Evolutionary conservation across 2,797 vertebrate species (phyloP).

Genomic region (Schizothorax lantsangensis): DNA sequence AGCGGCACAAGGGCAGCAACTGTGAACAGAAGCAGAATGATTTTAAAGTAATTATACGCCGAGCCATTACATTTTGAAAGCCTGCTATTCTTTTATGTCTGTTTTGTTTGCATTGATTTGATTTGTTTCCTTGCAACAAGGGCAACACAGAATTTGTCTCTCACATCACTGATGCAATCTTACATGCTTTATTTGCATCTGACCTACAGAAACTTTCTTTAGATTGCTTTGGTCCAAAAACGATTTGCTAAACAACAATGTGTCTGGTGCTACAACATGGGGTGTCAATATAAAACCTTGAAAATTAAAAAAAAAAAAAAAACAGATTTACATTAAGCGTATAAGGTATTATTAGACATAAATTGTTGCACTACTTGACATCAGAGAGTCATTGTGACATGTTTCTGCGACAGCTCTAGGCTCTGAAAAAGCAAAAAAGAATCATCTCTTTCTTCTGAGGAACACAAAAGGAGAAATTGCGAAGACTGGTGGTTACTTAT

Average conservation of each 20-base stretch:
- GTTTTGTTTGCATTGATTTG: constrained; percentile 35
- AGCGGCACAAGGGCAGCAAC: constrained; percentile 22
- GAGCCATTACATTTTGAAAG: constrained; percentile 3
- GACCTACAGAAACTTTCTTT: constrained; percentile 27
- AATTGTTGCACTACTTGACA: neutral
- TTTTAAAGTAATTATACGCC: constrained; percentile 30
- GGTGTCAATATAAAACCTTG: neutral
- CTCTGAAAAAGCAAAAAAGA: neutral
- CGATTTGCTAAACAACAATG: neutral
- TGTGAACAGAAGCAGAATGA: constrained; percentile 27
- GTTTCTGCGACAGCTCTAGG: neutral
- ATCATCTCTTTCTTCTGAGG: neutral
- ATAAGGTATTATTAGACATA: neutral
- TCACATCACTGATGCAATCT: constrained; percentile 21
- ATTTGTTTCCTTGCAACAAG: constrained; percentile 24
- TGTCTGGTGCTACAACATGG: constrained; percentile 1
- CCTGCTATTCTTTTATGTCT: constrained; percentile 11
- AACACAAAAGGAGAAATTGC: no score
- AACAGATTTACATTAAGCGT: constrained; percentile 18
- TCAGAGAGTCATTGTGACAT: neutral
- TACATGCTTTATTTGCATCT: constrained; percentile 26
- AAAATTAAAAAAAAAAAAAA: neutral
- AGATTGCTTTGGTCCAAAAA: constrained; percentile 8
- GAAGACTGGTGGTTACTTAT: neutral
- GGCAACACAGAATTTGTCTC: constrained; percentile 9